These are phyloP conservation scores for Adineta ricciae DNA, from an alignment of 2,888 invertebrate genomes.

Conservation along the genomic window DNA sequence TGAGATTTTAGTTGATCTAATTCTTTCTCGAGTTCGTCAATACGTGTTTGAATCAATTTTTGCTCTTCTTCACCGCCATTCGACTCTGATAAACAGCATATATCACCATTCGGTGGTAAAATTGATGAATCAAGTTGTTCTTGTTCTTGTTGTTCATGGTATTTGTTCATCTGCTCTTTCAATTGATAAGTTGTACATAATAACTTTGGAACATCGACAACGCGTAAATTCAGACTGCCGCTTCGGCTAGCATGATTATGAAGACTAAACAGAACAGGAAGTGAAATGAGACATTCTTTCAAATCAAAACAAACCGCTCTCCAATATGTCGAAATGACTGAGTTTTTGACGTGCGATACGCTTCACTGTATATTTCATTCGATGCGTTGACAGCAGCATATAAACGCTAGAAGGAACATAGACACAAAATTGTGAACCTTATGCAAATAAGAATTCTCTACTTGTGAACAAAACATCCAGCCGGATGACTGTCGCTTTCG, in stretches of 20 bases:
- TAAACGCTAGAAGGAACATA: neutral
- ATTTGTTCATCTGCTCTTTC: neutral
- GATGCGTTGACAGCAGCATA: neutral
- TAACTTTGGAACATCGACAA: constrained; percentile 12
- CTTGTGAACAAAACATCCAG: constrained; percentile 11
- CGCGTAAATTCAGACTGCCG: constrained; percentile 2
- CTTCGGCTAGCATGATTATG: constrained; percentile 12
- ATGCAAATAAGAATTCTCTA: neutral
- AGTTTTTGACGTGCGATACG: neutral
- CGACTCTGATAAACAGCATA: neutral
- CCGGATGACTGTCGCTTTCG: neutral
- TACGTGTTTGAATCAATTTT: neutral
- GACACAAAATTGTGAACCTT: neutral
- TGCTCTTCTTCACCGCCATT: neutral
- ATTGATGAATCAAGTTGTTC: neutral
- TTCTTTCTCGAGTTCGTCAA: constrained; percentile 14
- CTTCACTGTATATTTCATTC: neutral
- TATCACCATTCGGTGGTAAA: neutral
- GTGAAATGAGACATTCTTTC: too few relatives aligned
- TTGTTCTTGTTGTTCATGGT: neutral
- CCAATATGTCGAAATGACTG: neutral
- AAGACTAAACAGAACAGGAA: too few relatives aligned
- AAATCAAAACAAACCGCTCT: neutral
- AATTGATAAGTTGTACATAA: constrained; percentile 10
- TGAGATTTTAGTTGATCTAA: constrained; percentile 1